These are phyloP conservation scores for Crotalus viridis DNA, from an alignment of 2,113 vertebrate species.

Conservation along the genomic window DNA sequence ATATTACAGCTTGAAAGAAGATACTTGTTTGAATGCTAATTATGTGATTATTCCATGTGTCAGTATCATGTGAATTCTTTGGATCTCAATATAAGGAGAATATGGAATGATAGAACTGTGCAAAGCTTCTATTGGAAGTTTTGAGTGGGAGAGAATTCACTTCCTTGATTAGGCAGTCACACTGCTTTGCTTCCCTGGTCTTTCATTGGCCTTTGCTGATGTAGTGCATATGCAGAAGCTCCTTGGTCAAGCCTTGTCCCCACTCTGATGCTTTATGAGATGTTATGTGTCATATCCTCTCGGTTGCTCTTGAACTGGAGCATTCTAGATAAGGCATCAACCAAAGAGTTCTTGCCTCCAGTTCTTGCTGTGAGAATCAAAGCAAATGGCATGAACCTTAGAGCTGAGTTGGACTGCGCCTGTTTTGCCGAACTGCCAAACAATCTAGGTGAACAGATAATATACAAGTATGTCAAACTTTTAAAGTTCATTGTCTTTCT, in stretches of 20 bases:
- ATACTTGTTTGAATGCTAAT: not conserved
- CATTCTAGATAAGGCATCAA: too few species aligned
- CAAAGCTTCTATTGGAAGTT: not conserved
- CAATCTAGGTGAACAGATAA: not conserved
- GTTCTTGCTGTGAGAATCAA: not conserved
- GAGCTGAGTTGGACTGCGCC: not conserved
- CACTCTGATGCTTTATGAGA: not conserved
- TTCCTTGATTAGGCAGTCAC: not conserved
- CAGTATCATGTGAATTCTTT: not conserved
- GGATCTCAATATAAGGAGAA: not conserved
- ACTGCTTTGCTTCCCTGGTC: not conserved
- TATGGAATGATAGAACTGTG: not conserved
- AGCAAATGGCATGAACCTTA: not conserved
- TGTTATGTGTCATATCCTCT: not conserved
- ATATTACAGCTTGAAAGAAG: not conserved
- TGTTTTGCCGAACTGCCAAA: not conserved
- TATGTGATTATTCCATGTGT: not conserved
- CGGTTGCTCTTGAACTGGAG: too few species aligned
- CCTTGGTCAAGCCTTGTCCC: not conserved
- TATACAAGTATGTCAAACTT: accelerated
- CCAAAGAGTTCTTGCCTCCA: too few species aligned
- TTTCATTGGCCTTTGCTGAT: not conserved
- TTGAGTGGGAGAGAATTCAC: not conserved
- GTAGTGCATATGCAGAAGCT: not conserved
- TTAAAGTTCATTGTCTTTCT: not conserved